A percentile compares a stretch with the other conserved stretches of the same genome.
Conservation (phyloP, 2,888 invertebrate genomes). For the Apodemia mormo region DNA sequence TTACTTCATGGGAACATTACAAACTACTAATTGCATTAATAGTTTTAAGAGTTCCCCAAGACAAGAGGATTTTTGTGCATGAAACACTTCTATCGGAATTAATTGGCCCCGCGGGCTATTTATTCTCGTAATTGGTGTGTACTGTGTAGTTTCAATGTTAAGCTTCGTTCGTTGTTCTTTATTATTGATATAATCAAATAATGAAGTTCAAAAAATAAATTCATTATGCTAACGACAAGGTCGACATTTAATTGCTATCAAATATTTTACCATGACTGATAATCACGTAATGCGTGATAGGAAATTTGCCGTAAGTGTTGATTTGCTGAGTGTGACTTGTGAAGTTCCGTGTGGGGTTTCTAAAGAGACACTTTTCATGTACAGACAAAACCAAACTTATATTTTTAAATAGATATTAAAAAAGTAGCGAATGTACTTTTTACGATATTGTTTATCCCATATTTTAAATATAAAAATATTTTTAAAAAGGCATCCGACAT, state of each 20-base stretch:
- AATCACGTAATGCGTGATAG: constrained; percentile 3
- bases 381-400: too few relatives aligned
- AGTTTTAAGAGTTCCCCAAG: not conserved
- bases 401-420: too few relatives aligned
- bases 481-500: too few relatives aligned
- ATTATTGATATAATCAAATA: constrained; percentile 2
- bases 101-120: not conserved
- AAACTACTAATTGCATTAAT: not conserved
- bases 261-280: constrained; percentile 1
- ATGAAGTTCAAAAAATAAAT: not conserved
- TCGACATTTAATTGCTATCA: constrained; percentile 13
- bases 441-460: too few relatives aligned
- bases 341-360: too few relatives aligned
- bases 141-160: not conserved
- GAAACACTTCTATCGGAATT: not conserved
- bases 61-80: not conserved
- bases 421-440: too few relatives aligned
- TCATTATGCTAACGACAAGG: not conserved
- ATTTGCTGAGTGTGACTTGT: too few relatives aligned
- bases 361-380: too few relatives aligned
- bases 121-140: constrained; percentile 3
- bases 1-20: too few relatives aligned
- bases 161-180: not conserved
- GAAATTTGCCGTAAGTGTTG: constrained; percentile 1
- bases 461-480: too few relatives aligned